Evolutionary conservation across 2,113 vertebrate genomes (phyloP).

Genomic region (Bujurquina vittata): DNA sequence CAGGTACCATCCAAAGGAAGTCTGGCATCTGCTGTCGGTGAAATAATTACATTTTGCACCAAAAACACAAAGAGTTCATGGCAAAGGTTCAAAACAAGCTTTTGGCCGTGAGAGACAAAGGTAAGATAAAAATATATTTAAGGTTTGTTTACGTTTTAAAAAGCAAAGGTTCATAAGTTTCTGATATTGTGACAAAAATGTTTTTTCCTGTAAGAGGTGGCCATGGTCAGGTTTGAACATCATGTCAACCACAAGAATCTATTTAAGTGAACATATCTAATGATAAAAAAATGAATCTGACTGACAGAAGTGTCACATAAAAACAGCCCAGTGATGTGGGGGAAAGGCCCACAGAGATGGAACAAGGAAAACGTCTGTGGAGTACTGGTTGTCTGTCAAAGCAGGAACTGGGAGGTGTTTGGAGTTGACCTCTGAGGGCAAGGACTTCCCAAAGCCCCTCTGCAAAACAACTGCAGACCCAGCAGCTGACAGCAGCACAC

Average conservation of each 20-base stretch:
- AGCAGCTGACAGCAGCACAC: constrained; percentile 65
- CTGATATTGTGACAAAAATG: background rate
- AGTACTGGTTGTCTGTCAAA: constrained; percentile 78
- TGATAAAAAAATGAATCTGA: constrained; percentile 24
- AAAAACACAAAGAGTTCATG: constrained; percentile 64
- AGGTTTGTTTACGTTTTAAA: background rate
- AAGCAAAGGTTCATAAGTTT: background rate
- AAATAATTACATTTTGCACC: constrained; percentile 68
- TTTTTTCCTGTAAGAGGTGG: background rate
- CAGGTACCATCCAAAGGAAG: constrained; percentile 77
- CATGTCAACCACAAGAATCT: background rate
- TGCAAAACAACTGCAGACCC: constrained; percentile 77
- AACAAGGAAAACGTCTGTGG: constrained; percentile 79
- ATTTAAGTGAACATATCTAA: background rate
- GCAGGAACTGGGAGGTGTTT: constrained; percentile 83
- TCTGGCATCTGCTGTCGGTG: constrained; percentile 73
- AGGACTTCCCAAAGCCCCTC: constrained; percentile 80
- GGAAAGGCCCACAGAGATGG: constrained; percentile 55
- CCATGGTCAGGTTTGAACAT: background rate
- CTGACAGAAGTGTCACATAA: constrained; percentile 12
- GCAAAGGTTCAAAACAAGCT: constrained; percentile 48
- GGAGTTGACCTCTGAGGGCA: constrained; percentile 77
- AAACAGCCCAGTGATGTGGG: constrained; percentile 41
- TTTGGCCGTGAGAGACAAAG: constrained; percentile 3
- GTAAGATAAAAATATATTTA: background rate